Percentiles rank a stretch among this genome's conserved stretches.
Evolutionary conservation across 2,888 invertebrate genomes (phyloP).

Genomic region (Erynnis tages): DNA sequence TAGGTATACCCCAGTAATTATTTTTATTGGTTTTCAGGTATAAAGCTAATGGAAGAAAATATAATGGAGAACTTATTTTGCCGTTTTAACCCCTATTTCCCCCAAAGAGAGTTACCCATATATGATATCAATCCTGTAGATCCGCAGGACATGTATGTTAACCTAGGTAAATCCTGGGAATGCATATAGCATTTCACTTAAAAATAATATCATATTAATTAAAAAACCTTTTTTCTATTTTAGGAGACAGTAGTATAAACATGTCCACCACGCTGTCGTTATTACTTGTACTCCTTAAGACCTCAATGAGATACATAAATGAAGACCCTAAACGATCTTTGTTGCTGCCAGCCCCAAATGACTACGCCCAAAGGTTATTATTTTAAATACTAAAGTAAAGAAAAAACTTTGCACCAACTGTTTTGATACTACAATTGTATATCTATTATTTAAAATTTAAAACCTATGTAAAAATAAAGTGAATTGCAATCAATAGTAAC

Average conservation of each 20-base stretch:
- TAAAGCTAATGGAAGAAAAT: constrained; percentile 59
- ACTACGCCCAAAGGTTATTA: constrained; percentile 51
- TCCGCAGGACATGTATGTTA: constrained; percentile 51
- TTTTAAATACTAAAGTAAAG: no score
- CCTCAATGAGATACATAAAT: constrained; percentile 43
- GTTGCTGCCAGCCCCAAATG: constrained; percentile 53
- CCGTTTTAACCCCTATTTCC: constrained; percentile 70
- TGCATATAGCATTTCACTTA: no score
- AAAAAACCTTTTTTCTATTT: no score
- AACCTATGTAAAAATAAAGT: no score
- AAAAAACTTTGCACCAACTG: no score
- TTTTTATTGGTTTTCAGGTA: no score
- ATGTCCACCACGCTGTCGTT: constrained; percentile 51
- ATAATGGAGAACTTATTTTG: constrained; percentile 64
- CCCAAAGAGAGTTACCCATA: constrained; percentile 46
- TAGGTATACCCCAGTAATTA: no score
- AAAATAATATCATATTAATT: no score
- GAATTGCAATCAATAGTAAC: no score
- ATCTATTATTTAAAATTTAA: no score
- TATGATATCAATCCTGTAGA: constrained; percentile 57
- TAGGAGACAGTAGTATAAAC: constrained; percentile 60
- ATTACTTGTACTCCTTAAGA: constrained; percentile 54
- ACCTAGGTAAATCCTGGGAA: no score
- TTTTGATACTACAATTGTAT: no score
- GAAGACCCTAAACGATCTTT: constrained; percentile 40